These are phyloP conservation scores for Solenodon paradoxus DNA, from an alignment of 2,113 vertebrate species.

Conservation along the genomic window DNA sequence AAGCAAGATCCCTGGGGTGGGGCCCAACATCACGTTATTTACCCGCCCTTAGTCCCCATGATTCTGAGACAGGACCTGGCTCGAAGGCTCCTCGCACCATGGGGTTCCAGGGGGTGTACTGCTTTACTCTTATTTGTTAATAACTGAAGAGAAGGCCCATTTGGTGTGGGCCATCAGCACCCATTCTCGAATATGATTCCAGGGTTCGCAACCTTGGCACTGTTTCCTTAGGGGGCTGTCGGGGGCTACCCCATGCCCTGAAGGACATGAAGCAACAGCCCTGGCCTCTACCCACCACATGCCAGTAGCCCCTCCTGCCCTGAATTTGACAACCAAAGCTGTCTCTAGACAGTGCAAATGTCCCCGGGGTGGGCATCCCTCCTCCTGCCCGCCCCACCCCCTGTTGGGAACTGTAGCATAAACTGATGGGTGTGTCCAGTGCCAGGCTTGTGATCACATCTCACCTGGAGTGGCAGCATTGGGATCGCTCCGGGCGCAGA, in stretches of 20 bases:
- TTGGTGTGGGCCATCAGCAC: not conserved
- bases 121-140: not conserved
- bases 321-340: not conserved
- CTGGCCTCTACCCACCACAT: not conserved
- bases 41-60: too few species aligned
- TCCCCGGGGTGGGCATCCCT: not conserved
- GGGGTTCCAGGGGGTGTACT: not conserved
- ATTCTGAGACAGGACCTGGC: not conserved
- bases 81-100: not conserved
- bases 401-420: not conserved
- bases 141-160: not conserved
- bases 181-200: not conserved
- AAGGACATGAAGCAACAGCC: not conserved
- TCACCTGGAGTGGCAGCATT: not conserved
- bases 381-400: rapidly evolving
- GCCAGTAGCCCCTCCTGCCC: not conserved
- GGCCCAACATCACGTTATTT: not conserved
- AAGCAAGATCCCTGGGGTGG: not conserved
- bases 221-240: not conserved
- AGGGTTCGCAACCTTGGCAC: not conserved
- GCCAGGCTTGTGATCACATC: not conserved
- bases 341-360: not conserved
- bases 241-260: not conserved
- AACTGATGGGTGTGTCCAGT: not conserved
- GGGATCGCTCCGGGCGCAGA: not conserved